These are phyloP conservation scores for Corvus cornix DNA, from an alignment of 2,113 vertebrate species.

Conservation along the genomic window DNA sequence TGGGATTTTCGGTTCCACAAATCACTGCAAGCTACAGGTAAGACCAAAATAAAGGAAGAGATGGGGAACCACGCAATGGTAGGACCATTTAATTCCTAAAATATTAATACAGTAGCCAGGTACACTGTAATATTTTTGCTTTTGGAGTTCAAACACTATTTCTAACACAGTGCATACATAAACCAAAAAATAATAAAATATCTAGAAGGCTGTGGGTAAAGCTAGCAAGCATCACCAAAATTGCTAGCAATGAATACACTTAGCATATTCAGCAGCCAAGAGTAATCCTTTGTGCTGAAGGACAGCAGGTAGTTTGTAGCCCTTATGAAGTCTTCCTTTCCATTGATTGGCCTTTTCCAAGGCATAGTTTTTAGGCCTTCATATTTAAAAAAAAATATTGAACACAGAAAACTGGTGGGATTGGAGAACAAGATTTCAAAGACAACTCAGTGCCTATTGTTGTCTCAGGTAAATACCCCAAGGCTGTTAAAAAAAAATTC, in stretches of 20 bases:
- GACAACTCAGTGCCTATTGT: background rate
- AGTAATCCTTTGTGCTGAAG: background rate
- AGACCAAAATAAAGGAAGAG: background rate
- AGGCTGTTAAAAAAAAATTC: background rate
- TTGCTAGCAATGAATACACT: background rate
- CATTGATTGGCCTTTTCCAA: background rate
- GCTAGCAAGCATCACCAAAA: background rate
- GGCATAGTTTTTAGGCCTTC: background rate
- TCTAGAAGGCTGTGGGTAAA: background rate
- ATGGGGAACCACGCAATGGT: accelerated
- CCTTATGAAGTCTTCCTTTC: background rate
- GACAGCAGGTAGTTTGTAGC: background rate
- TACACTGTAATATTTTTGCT: background rate
- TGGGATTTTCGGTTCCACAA: background rate
- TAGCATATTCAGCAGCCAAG: background rate
- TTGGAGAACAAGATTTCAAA: background rate
- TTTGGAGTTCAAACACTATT: background rate
- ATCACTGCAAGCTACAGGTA: background rate
- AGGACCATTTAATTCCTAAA: background rate
- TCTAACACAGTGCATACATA: background rate
- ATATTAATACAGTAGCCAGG: background rate
- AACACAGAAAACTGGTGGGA: background rate
- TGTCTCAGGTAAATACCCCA: background rate
- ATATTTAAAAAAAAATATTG: background rate
- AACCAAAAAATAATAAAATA: background rate